Percentiles rank a stretch among this genome's conserved stretches.
Conservation (phyloP, 2,113 vertebrate species). For the Pardalotus punctatus region DNA sequence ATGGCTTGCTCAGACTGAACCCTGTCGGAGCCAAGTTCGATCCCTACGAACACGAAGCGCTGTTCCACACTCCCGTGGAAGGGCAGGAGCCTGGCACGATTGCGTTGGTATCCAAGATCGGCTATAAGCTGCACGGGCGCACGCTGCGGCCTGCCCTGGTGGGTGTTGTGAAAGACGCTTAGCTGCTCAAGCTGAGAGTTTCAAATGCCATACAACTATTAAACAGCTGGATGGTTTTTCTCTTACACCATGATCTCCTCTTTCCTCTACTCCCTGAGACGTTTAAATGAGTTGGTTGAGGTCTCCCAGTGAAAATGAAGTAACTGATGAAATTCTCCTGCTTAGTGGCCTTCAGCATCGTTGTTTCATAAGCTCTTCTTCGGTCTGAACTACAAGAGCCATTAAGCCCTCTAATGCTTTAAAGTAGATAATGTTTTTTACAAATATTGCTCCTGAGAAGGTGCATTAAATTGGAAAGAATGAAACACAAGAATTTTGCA, state of each 20-base stretch:
- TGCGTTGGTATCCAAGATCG: constrained; percentile 90
- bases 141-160: constrained; percentile 93
- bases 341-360: background rate
- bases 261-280: background rate
- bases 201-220: constrained; percentile 40
- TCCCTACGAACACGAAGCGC: constrained; percentile 93
- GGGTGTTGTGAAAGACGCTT: constrained; percentile 89
- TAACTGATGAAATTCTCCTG: background rate
- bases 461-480: background rate
- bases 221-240: background rate
- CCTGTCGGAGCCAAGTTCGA: constrained; percentile 90
- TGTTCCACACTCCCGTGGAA: constrained; percentile 86
- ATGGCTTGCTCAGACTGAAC: constrained; percentile 87
- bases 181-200: background rate
- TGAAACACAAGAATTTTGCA: background rate
- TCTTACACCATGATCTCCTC: background rate
- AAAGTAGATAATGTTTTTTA: background rate
- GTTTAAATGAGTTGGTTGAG: background rate
- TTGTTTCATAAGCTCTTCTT: background rate
- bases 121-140: constrained; percentile 94
- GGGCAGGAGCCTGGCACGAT: constrained; percentile 90
- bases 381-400: background rate
- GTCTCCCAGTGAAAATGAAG: background rate
- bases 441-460: background rate
- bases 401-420: background rate